phyloP scores from a whole-genome alignment of 2,888 invertebrate species.

The Drosophila hamatofila region DNA sequence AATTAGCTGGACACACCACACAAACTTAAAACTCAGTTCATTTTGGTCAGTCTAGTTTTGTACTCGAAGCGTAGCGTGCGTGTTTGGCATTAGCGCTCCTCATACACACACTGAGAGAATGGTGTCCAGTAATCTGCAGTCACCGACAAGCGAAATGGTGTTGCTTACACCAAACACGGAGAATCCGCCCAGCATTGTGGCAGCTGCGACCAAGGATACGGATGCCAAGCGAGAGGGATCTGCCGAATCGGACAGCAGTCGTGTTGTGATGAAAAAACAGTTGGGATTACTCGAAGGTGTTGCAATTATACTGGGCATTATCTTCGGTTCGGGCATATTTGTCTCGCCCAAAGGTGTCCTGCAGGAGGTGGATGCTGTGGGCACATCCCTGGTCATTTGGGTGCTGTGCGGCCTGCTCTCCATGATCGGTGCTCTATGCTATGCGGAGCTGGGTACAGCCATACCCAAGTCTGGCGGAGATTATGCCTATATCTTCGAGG shows the following conservation, averaged over 20 bases:
- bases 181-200: constrained; percentile 52
- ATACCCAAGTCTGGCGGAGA: constrained; percentile 98
- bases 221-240: constrained; percentile 68
- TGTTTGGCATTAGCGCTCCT: constrained; percentile 42
- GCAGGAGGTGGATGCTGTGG: constrained; percentile 94
- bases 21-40: constrained; percentile 8
- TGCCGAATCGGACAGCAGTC: constrained; percentile 66
- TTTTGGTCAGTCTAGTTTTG: constrained; percentile 44
- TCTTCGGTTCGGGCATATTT: constrained; percentile 98
- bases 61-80: constrained; percentile 55
- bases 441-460: constrained; percentile 94
- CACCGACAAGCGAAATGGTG: constrained; percentile 84
- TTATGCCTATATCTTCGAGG: constrained; percentile 97
- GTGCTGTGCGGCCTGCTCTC: constrained; percentile 94
- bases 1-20: constrained; percentile 65
- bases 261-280: constrained; percentile 94
- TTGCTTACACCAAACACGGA: constrained; percentile 83
- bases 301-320: constrained; percentile 96
- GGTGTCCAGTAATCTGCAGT: constrained; percentile 74
- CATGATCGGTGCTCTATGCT: constrained; percentile 97
- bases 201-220: constrained; percentile 26
- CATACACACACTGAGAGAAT: constrained; percentile 44
- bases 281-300: constrained; percentile 96
- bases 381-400: constrained; percentile 95
- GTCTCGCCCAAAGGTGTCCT: constrained; percentile 98